Percentiles rank a stretch among this genome's conserved stretches.
Conservation (phyloP, 2,113 vertebrate species). For the Empidonax alnorum region DNA sequence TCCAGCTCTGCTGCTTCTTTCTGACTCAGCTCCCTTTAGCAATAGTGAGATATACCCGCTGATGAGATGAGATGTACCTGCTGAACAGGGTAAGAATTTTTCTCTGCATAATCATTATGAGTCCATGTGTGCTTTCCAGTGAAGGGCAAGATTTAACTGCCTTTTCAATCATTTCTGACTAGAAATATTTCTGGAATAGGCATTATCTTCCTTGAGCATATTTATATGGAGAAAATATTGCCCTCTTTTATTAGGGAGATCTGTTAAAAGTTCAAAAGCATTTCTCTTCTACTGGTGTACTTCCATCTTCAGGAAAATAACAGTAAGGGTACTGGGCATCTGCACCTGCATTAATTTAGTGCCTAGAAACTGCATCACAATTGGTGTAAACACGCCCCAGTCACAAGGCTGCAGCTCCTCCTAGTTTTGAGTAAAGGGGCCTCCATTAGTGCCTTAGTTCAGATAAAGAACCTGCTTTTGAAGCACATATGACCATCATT, state of each 20-base stretch:
- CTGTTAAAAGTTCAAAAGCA: background rate
- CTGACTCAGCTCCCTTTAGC: background rate
- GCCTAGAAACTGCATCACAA: background rate
- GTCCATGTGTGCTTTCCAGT: background rate
- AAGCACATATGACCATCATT: background rate
- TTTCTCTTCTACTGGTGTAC: background rate
- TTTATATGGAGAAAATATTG: background rate
- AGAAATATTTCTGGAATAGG: background rate
- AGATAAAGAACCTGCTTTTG: background rate
- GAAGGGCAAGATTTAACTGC: background rate
- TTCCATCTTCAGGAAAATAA: background rate
- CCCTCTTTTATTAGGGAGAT: background rate
- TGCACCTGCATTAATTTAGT: background rate
- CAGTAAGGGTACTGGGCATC: background rate
- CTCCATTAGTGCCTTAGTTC: background rate
- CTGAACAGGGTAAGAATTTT: background rate
- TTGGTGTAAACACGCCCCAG: background rate
- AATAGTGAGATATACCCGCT: background rate
- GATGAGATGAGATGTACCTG: background rate
- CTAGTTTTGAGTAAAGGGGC: background rate
- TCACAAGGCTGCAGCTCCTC: background rate
- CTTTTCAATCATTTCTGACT: background rate
- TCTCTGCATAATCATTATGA: background rate
- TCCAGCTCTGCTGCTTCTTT: background rate
- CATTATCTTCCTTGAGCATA: background rate